A percentile compares a stretch with the other conserved stretches of the same genome.
These are phyloP conservation scores for Actinopyga echinites DNA, from an alignment of 53 echinoderm and acorn worm genomes.

Conservation along the genomic window DNA sequence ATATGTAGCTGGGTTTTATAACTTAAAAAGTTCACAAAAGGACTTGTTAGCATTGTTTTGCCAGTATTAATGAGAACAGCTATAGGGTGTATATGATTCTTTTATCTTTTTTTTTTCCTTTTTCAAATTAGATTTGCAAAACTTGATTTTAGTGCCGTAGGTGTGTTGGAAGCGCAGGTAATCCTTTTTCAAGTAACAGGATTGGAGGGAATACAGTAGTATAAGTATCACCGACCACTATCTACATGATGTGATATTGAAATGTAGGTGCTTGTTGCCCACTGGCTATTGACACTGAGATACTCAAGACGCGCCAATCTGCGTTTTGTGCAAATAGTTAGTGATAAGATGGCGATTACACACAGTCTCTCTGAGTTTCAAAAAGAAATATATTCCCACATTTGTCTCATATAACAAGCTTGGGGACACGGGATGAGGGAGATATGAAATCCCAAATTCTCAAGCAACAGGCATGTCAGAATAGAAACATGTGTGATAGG, in stretches of 20 bases:
- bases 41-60: slow-evolving; percentile 10
- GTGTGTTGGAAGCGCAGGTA: slow-evolving; percentile 3
- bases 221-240: not conserved
- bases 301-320: not conserved
- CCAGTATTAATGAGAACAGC: slow-evolving; percentile 13
- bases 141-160: slow-evolving; percentile 14
- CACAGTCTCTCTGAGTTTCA: not conserved
- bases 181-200: slow-evolving; percentile 15
- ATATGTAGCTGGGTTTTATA: not conserved
- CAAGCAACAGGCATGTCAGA: slow-evolving; percentile 30
- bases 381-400: not conserved
- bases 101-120: slow-evolving; percentile 7
- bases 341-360: slow-evolving; percentile 27
- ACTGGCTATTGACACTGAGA: slow-evolving; percentile 38
- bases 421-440: not conserved
- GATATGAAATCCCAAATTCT: too few relatives aligned
- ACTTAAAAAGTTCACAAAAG: not conserved
- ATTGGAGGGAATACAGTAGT: not conserved
- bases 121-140: not conserved
- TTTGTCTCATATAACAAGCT: not conserved
- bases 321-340: slow-evolving; percentile 32
- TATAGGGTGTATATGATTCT: slow-evolving; percentile 13
- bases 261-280: not conserved
- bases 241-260: not conserved
- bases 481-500: too few relatives aligned